A percentile compares a stretch with the other conserved stretches of the same genome.
These are phyloP conservation scores for Bryconaethiops microstoma DNA, from an alignment of 2,797 vertebrate genomes.

Conservation along the genomic window DNA sequence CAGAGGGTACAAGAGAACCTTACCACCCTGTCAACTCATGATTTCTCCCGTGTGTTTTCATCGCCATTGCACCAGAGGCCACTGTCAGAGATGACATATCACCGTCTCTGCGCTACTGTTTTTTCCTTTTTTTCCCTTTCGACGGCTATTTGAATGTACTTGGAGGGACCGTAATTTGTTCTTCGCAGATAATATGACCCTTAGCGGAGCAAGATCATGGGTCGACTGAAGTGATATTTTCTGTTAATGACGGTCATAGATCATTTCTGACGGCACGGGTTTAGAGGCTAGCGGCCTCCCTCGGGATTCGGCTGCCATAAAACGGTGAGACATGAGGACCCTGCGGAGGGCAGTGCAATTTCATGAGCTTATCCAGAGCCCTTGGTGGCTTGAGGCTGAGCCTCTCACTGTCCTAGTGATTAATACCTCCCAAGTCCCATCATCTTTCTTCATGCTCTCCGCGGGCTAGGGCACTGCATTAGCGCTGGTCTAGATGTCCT, in stretches of 20 bases:
- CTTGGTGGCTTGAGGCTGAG: slow-evolving; percentile 54
- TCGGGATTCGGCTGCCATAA: slow-evolving; percentile 60
- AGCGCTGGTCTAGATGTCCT: slow-evolving; percentile 58
- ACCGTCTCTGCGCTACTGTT: slow-evolving; percentile 47
- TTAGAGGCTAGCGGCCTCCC: slow-evolving; percentile 60
- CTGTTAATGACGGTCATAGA: slow-evolving; percentile 62
- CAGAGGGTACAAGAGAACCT: slow-evolving; percentile 47
- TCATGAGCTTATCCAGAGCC: slow-evolving; percentile 60
- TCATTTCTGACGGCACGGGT: slow-evolving; percentile 60
- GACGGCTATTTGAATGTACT: slow-evolving; percentile 57
- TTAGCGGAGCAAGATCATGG: slow-evolving; percentile 60
- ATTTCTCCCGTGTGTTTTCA: slow-evolving; percentile 57
- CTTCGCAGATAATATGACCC: slow-evolving; percentile 62
- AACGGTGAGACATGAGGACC: slow-evolving; percentile 59
- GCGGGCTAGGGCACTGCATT: slow-evolving; percentile 58
- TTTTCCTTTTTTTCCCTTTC: slow-evolving; percentile 6
- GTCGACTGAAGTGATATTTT: slow-evolving; percentile 63
- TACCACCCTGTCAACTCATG: slow-evolving; percentile 46
- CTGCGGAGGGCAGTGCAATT: slow-evolving; percentile 61
- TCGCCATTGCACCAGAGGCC: slow-evolving; percentile 54
- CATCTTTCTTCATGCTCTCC: slow-evolving; percentile 60
- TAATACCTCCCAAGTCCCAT: slow-evolving; percentile 61
- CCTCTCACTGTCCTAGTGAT: slow-evolving; percentile 60
- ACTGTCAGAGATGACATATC: slow-evolving; percentile 61
- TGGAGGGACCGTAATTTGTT: slow-evolving; percentile 61